phyloP scores from a whole-genome alignment of 2,113 vertebrate species.

The Thunnus thynnus region DNA sequence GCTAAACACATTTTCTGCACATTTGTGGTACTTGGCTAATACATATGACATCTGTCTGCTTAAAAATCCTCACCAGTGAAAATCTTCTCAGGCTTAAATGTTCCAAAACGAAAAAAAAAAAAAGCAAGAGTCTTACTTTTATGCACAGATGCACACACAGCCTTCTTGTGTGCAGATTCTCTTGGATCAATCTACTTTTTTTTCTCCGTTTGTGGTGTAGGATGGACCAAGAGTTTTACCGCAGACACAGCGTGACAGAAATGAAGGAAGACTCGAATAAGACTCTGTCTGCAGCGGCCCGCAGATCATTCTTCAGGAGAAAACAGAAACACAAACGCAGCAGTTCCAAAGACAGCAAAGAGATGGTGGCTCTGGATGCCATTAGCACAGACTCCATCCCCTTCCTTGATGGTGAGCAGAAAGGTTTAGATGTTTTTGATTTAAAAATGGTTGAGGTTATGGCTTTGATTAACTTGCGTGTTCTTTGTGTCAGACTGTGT shows the following conservation, averaged over 20 bases:
- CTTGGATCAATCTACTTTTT: background rate
- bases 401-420: constrained; percentile 92
- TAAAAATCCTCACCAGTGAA: background rate
- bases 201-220: constrained; percentile 72
- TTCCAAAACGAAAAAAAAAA: background rate
- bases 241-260: constrained; percentile 95
- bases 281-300: constrained; percentile 93
- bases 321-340: constrained; percentile 98
- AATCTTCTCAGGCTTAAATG: background rate
- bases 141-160: background rate
- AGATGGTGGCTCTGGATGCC: constrained; percentile 92
- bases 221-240: constrained; percentile 99
- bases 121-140: background rate
- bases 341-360: constrained; percentile 97
- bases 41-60: background rate
- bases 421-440: background rate
- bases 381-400: constrained; percentile 96
- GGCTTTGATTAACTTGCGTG: background rate
- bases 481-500: constrained; percentile 86
- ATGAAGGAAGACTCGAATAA: constrained; percentile 94
- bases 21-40: background rate
- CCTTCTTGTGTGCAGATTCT: background rate
- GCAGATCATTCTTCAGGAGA: constrained; percentile 96
- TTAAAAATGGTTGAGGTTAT: background rate
- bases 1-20: background rate